A percentile compares a stretch with the other conserved stretches of the same genome.
phyloP scores from a whole-genome alignment of 2,888 invertebrate species.

The Ceriagrion tenellum region DNA sequence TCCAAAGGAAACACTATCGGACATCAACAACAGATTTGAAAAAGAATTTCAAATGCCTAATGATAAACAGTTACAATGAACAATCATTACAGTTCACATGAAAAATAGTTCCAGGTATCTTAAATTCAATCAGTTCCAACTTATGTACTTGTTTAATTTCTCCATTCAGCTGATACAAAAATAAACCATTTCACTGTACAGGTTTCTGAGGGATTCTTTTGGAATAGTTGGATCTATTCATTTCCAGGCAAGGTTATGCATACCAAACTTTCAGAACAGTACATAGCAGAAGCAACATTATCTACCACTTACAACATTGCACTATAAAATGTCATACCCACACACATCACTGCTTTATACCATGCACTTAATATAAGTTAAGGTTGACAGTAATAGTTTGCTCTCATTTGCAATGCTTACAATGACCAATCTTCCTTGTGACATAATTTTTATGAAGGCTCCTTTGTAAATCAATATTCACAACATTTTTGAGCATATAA shows the following conservation, averaged over 20 bases:
- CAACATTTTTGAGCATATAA: constrained; percentile 54
- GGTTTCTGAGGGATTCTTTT: constrained; percentile 61
- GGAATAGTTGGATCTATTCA: constrained; percentile 53
- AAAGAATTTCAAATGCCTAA: constrained; percentile 25
- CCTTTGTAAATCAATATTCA: constrained; percentile 52
- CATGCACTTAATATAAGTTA: constrained; percentile 66
- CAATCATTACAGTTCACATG: constrained; percentile 14
- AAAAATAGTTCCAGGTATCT: constrained; percentile 53
- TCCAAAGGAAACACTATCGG: neutral
- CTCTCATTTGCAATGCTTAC: constrained; percentile 38
- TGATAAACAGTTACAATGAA: constrained; percentile 19
- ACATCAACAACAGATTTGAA: neutral
- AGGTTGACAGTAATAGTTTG: constrained; percentile 61
- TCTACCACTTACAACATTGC: constrained; percentile 68
- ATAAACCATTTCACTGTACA: constrained; percentile 67
- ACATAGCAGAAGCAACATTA: constrained; percentile 62
- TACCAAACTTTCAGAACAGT: constrained; percentile 57
- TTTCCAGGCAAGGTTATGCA: constrained; percentile 65
- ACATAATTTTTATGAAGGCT: constrained; percentile 51
- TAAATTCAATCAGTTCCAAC: constrained; percentile 64
- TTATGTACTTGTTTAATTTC: constrained; percentile 66
- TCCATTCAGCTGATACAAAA: constrained; percentile 66
- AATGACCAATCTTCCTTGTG: constrained; percentile 45
- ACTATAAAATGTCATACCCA: constrained; percentile 65
- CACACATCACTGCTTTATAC: constrained; percentile 57